Conservation (phyloP, 2,888 invertebrate genomes). For the Acrocyrtus sp. region DNA sequence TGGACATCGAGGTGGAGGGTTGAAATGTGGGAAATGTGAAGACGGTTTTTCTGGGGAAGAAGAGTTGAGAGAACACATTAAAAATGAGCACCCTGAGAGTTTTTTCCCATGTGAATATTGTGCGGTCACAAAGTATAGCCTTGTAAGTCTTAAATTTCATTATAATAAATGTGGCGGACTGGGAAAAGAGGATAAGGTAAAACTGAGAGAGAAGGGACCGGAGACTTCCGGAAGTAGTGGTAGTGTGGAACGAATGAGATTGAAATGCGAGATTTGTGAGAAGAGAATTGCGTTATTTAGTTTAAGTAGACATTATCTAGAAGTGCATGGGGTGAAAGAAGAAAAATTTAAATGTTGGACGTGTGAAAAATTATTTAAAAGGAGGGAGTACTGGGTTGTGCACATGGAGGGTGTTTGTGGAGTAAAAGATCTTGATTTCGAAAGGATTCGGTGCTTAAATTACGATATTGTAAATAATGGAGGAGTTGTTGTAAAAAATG, state of each 20-base stretch:
- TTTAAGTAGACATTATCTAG: conserved; percentile 19
- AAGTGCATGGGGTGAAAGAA: conserved; percentile 25
- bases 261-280: conserved; percentile 15
- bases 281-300: neutral
- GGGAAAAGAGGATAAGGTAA: neutral
- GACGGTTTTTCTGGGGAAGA: neutral
- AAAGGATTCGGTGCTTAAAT: too few species aligned
- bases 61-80: conserved; percentile 2
- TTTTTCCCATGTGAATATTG: conserved; percentile 30
- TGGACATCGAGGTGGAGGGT: neutral
- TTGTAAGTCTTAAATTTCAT: conserved; percentile 18
- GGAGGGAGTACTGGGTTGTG: conserved; percentile 21
- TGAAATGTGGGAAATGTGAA: conserved; percentile 17
- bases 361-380: conserved; percentile 16
- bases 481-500: too few species aligned
- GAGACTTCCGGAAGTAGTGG: neutral
- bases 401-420: conserved; percentile 23
- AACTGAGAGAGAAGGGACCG: neutral
- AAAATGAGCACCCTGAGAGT: conserved; percentile 1
- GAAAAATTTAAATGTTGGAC: conserved; percentile 4
- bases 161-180: neutral
- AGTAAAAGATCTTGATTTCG: too few species aligned
- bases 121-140: neutral
- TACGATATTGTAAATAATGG: too few species aligned
- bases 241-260: neutral